phyloP scores from a whole-genome alignment of 2,797 vertebrate species.

The Phataginus tricuspis region DNA sequence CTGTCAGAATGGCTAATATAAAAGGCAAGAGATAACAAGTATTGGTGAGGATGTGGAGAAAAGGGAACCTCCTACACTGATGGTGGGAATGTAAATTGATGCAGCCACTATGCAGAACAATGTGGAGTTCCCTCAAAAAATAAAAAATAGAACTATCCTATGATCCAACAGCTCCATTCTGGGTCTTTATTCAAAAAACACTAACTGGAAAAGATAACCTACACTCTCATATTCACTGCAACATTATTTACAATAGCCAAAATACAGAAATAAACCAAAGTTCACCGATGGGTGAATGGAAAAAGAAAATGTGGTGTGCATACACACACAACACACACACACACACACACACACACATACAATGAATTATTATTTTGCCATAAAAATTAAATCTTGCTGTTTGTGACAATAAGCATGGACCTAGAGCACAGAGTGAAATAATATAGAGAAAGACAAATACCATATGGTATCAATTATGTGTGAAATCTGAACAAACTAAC shows the following conservation, averaged over 20 bases:
- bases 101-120: neutral
- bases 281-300: neutral
- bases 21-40: neutral
- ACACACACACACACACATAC: neutral
- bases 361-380: neutral
- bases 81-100: neutral
- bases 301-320: neutral
- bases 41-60: neutral
- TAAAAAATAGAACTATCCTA: neutral
- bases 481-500: neutral
- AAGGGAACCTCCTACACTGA: neutral
- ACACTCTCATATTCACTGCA: neutral
- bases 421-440: neutral
- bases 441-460: neutral
- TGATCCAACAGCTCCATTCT: neutral
- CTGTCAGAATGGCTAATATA: neutral
- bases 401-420: neutral
- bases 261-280: neutral
- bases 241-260: neutral
- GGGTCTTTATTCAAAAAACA: neutral
- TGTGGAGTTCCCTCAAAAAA: neutral
- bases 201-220: neutral
- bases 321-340: fast-evolving
- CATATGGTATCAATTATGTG: neutral
- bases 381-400: neutral